Evolutionary conservation across 2,888 invertebrate genomes (phyloP).

Genomic region (Dioctria linearis): DNA sequence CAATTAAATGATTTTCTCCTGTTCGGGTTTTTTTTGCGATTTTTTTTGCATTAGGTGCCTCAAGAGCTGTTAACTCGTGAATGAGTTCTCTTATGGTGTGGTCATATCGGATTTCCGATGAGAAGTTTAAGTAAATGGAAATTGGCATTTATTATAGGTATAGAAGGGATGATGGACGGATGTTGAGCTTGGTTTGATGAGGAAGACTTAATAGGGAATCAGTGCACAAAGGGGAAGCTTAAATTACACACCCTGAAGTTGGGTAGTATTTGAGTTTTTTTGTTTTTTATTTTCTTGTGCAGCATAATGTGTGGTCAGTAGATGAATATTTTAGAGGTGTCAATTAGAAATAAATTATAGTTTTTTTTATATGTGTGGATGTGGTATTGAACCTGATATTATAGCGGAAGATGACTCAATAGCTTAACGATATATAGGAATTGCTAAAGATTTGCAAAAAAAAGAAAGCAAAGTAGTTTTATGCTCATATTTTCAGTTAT

Average conservation of each 20-base stretch:
- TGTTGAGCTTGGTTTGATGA: background rate
- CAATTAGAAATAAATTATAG: too few relatives aligned
- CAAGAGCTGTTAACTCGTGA: constrained; percentile 57
- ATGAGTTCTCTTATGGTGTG: constrained; percentile 26
- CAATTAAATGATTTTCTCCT: constrained; percentile 57
- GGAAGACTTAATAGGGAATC: constrained; percentile 8
- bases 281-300: too few relatives aligned
- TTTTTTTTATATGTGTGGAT: too few relatives aligned
- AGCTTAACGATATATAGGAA: too few relatives aligned
- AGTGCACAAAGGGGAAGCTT: background rate
- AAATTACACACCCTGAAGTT: background rate
- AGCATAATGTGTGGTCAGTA: too few relatives aligned
- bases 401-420: too few relatives aligned
- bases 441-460: too few relatives aligned
- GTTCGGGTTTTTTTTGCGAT: background rate
- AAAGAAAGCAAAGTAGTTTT: too few relatives aligned
- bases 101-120: constrained; percentile 42
- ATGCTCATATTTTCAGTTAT: too few relatives aligned
- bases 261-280: background rate
- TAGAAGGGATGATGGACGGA: constrained; percentile 30
- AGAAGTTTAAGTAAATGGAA: constrained; percentile 38
- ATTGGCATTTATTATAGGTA: background rate
- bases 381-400: too few relatives aligned
- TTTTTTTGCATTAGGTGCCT: background rate
- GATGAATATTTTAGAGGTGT: too few relatives aligned